Percentiles rank a stretch among this genome's conserved stretches.
Evolutionary conservation across 2,797 vertebrate genomes (phyloP).

Genomic region (Basileuterus tristriatus): DNA sequence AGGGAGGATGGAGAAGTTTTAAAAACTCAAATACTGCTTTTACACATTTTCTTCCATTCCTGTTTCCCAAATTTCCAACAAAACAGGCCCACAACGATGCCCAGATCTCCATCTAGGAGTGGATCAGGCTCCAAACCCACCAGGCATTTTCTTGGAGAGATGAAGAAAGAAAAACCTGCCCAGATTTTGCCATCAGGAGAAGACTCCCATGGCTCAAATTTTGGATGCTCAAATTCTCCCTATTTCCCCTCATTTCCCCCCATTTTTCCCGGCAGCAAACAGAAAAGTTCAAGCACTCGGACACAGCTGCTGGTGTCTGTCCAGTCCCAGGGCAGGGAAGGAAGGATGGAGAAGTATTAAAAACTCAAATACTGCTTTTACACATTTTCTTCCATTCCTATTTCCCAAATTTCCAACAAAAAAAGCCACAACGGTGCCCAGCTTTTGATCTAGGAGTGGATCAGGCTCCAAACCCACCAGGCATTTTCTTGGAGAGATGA

Average conservation of each 20-base stretch:
- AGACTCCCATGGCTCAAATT: not conserved
- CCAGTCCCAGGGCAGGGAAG: fast-evolving
- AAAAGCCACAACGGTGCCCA: too few species aligned
- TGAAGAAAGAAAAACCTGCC: not conserved
- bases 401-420: too few species aligned
- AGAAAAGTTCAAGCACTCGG: fast-evolving
- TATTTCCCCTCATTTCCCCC: fast-evolving
- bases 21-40: not conserved
- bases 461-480: too few species aligned
- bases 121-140: not conserved
- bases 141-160: not conserved
- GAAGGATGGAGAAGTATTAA: not conserved
- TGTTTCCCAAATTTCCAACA: not conserved
- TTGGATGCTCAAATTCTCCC: not conserved
- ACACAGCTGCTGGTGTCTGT: not conserved
- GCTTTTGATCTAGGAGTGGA: too few species aligned
- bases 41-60: not conserved
- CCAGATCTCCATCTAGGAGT: not conserved
- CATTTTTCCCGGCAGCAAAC: not conserved
- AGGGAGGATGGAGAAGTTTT: not conserved
- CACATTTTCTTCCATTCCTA: not conserved
- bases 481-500: too few species aligned
- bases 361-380: not conserved
- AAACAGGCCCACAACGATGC: not conserved
- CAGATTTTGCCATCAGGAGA: fast-evolving